phyloP scores from a whole-genome alignment of 1,140 invertebrate species.

The Lordiphosa stackelbergi region DNA sequence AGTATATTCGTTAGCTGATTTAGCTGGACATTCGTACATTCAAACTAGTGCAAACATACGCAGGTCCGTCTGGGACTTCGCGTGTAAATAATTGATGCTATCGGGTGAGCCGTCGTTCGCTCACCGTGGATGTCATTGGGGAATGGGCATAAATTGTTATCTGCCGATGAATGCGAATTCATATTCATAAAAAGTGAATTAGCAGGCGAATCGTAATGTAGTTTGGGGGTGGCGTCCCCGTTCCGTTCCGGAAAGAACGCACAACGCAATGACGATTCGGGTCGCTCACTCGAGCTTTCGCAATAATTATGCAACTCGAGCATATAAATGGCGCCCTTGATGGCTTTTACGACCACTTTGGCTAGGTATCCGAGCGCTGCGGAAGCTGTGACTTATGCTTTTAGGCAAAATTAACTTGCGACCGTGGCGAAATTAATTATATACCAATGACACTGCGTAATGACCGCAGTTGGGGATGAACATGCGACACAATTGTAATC shows the following conservation, averaged over 20 bases:
- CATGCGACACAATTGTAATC: constrained; percentile 8
- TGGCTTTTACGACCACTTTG: constrained; percentile 44
- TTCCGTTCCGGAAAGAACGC: constrained; percentile 8
- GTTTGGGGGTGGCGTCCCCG: constrained; percentile 6
- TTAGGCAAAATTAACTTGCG: constrained; percentile 38
- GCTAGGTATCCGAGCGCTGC: constrained; percentile 13
- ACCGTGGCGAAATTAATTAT: constrained; percentile 54
- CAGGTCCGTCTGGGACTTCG: constrained; percentile 10
- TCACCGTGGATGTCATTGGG: constrained; percentile 1
- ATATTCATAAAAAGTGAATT: constrained; percentile 48
- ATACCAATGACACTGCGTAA: constrained; percentile 52
- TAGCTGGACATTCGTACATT: not conserved
- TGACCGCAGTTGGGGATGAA: constrained; percentile 15
- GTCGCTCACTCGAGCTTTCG: constrained; percentile 16
- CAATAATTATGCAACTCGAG: constrained; percentile 44
- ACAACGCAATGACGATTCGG: constrained; percentile 27
- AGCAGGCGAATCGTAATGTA: constrained; percentile 8
- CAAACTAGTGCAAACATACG: not conserved
- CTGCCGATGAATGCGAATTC: constrained; percentile 12
- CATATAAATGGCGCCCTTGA: constrained; percentile 44
- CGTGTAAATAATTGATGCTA: constrained; percentile 45
- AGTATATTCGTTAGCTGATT: no score
- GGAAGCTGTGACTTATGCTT: constrained; percentile 31
- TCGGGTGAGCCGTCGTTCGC: constrained; percentile 15
- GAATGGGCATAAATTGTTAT: constrained; percentile 11